phyloP scores from a whole-genome alignment of 1,140 invertebrate genomes.

The Diorhabda carinulata region DNA sequence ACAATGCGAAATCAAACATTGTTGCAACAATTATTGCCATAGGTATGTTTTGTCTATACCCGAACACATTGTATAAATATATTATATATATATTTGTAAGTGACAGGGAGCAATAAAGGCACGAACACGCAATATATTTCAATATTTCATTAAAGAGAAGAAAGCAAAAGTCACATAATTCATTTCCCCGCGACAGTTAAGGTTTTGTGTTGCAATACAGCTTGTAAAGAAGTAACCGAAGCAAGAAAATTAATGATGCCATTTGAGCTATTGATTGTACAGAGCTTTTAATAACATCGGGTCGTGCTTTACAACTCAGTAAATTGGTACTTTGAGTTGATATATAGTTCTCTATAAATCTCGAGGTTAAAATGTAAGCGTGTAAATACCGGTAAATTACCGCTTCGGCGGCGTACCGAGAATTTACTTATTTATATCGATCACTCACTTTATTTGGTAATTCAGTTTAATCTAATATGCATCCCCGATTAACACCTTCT shows the following conservation, averaged over 20 bases:
- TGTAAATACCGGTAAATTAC: slow-evolving; percentile 37
- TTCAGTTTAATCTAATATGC: slow-evolving; percentile 26
- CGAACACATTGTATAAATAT: too few species aligned
- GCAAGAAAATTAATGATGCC: slow-evolving; percentile 37
- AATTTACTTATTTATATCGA: slow-evolving; percentile 33
- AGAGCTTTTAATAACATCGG: slow-evolving; percentile 37
- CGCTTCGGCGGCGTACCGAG: slow-evolving; percentile 32
- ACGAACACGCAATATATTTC: slow-evolving; percentile 22
- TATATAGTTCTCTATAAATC: slow-evolving; percentile 36
- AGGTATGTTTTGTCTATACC: too few species aligned
- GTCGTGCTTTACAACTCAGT: slow-evolving; percentile 39
- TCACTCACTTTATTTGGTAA: slow-evolving; percentile 32
- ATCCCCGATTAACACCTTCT: slow-evolving; percentile 12
- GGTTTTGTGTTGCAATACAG: slow-evolving; percentile 29
- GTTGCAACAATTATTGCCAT: too few species aligned
- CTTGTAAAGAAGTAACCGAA: slow-evolving; percentile 31
- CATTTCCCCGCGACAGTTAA: slow-evolving; percentile 26
- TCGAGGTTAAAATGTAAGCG: slow-evolving; percentile 35
- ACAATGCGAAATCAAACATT: too few species aligned
- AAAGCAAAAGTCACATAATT: slow-evolving; percentile 32
- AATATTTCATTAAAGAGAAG: slow-evolving; percentile 21
- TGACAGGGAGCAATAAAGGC: slow-evolving; percentile 11
- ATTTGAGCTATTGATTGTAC: slow-evolving; percentile 38
- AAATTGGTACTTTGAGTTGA: slow-evolving; percentile 38
- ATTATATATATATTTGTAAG: slow-evolving; percentile 1